These are phyloP conservation scores for Drymodes brunneopygia DNA, from an alignment of 2,113 vertebrate species.

Conservation along the genomic window DNA sequence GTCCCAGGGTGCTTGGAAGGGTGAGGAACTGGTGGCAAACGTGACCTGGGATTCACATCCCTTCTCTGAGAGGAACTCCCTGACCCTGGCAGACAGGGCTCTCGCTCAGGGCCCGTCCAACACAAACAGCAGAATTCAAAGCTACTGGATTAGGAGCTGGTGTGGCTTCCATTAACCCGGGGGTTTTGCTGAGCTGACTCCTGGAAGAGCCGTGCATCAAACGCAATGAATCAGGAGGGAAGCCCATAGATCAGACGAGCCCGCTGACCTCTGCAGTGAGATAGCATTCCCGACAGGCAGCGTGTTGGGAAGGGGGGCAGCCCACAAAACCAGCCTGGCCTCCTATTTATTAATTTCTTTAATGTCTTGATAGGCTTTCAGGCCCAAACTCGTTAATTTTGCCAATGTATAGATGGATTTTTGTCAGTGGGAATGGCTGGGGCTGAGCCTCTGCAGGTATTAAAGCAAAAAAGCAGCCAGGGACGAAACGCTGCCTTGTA, in stretches of 20 bases:
- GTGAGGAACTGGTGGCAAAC: neutral
- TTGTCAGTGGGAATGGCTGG: neutral
- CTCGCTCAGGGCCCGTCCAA: neutral
- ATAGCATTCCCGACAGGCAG: neutral
- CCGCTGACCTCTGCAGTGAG: slow-evolving; percentile 47
- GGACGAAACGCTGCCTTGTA: neutral
- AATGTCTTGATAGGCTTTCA: neutral
- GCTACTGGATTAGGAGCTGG: slow-evolving; percentile 31
- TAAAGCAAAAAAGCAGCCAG: neutral
- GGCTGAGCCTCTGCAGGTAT: neutral
- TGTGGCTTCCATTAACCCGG: slow-evolving; percentile 65
- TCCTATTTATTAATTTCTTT: neutral
- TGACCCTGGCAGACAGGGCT: slow-evolving; percentile 28
- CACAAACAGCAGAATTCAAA: slow-evolving; percentile 38
- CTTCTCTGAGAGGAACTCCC: neutral
- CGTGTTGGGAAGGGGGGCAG: neutral
- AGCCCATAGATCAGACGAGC: neutral
- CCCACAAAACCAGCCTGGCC: neutral
- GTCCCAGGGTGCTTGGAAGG: neutral
- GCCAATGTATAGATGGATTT: neutral
- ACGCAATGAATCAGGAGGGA: slow-evolving; percentile 28
- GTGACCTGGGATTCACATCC: slow-evolving; percentile 45
- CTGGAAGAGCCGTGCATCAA: neutral
- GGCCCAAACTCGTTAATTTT: neutral
- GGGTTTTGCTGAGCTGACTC: neutral